phyloP scores from a whole-genome alignment of 2,113 vertebrate species.

The human region GRCh38 chr4:94909001-94909500 shows the following conservation, averaged over 20 bases:
- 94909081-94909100: background rate
- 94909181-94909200: background rate
- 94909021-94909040: background rate
- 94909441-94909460: background rate
- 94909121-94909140: background rate
- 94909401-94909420: accelerated
- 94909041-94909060: background rate
- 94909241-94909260: background rate
- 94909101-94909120: background rate
- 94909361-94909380: background rate
- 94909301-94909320: background rate
- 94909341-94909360: background rate
- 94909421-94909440: background rate
- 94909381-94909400: background rate
- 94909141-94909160: background rate
- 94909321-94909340: background rate
- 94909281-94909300: background rate
- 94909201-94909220: background rate
- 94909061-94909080: background rate
- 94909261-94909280: background rate
- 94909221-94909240: background rate
- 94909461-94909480: background rate
- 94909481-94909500: background rate
- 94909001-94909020: background rate
- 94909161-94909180: background rate